Percentiles rank a stretch among this genome's conserved stretches.
These are phyloP conservation scores for Megastigmus dorsalis DNA, from an alignment of 2,888 invertebrate genomes.

Conservation along the genomic window DNA sequence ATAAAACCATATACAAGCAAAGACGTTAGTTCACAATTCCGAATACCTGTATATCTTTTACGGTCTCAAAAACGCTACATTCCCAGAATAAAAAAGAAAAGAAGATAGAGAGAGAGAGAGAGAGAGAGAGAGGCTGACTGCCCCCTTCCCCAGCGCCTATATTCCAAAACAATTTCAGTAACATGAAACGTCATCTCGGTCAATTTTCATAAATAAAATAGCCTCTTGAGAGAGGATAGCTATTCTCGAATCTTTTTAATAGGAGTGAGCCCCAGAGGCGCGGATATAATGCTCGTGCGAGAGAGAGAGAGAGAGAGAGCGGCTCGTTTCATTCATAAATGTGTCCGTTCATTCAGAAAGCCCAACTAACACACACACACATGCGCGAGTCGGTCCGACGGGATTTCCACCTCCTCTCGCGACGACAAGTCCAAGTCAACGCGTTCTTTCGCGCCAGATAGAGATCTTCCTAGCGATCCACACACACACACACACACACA, in stretches of 20 bases:
- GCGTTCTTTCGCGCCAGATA: conserved; percentile 59
- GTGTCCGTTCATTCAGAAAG: neutral
- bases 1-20: no score
- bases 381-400: conserved; percentile 48
- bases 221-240: neutral
- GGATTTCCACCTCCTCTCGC: conserved; percentile 51
- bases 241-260: conserved; percentile 24
- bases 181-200: conserved; percentile 15
- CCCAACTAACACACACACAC: no score
- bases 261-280: neutral
- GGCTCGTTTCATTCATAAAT: conserved; percentile 22
- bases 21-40: no score
- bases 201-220: conserved; percentile 46
- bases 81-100: neutral
- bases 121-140: no score
- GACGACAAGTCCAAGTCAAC: conserved; percentile 57
- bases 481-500: neutral
- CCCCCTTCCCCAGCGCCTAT: neutral
- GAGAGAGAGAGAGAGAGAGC: neutral
- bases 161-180: conserved; percentile 32
- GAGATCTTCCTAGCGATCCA: conserved; percentile 55
- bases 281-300: neutral
- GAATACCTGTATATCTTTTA: no score
- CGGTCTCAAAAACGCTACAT: neutral
- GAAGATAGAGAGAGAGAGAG: neutral